Evolutionary conservation across 2,113 vertebrate species (phyloP).

Genomic region (Globicephala melas): DNA sequence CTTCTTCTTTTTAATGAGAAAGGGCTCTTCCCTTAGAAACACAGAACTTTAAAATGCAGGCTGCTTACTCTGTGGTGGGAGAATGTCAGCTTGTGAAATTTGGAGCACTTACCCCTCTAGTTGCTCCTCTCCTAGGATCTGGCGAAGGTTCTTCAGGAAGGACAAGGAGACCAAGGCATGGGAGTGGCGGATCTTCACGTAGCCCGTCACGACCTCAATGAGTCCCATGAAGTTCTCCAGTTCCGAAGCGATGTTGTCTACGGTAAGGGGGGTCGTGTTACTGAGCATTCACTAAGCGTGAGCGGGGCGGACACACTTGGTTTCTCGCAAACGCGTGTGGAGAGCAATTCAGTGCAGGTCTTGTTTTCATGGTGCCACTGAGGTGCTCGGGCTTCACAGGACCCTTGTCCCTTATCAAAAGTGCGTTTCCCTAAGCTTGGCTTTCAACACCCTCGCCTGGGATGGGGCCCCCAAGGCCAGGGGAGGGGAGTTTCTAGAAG

Average conservation of each 20-base stretch:
- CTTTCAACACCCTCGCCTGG: conserved; percentile 29
- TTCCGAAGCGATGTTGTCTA: conserved; percentile 97
- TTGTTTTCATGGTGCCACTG: not conserved
- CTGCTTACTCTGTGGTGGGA: not conserved
- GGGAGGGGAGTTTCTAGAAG: not conserved
- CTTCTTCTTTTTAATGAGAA: not conserved
- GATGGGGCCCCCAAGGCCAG: conserved; percentile 14
- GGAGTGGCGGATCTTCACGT: conserved; percentile 96
- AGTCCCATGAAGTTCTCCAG: conserved; percentile 98
- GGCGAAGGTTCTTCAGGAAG: conserved; percentile 94
- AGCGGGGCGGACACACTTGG: not conserved
- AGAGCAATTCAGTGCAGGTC: not conserved
- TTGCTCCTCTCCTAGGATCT: conserved; percentile 94
- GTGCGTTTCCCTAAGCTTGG: not conserved
- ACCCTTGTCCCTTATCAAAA: not conserved
- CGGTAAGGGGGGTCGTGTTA: not conserved
- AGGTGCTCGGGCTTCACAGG: not conserved
- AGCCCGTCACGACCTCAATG: conserved; percentile 96
- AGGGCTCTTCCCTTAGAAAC: not conserved
- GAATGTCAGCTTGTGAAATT: not conserved
- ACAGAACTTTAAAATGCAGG: not conserved
- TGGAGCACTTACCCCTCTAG: conserved; percentile 88
- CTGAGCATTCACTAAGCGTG: accelerated
- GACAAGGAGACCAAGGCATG: conserved; percentile 94
- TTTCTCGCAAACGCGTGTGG: accelerated